Evolutionary conservation across 1,140 invertebrate species (phyloP), one percentile per base, ranked within the genome.

Genomic region (Steinernema khuongi): DNA sequence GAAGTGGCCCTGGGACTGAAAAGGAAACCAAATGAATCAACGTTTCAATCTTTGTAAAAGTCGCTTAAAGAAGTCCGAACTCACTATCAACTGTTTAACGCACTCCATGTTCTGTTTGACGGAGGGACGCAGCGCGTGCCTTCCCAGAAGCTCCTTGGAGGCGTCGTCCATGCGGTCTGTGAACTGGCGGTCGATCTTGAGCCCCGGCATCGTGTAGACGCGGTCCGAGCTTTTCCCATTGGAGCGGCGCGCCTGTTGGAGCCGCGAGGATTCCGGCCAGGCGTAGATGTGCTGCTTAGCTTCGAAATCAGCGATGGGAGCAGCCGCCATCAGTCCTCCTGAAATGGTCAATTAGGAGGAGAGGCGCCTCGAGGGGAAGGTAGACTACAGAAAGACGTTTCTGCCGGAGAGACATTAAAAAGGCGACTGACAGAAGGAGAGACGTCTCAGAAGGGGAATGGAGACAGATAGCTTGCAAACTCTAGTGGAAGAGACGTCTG

Each of bases 171-270:
- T 60, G 11, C 50, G 50, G 26, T 60, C 50, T 7, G 50, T 60
- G 50, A 60, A 60, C 11, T 11, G 50, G 4, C 50, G 7, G 22
- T 60, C 50, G 50, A 60, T 60, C 44, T 78, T 78, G 17, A 78
- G 67, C 17, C 77, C 77, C 22, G 77, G 77, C 77, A 78, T 78
- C 17, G 77, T 78, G 33, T 78, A 78, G 1, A 60, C 19, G 4
- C 50, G 50, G 22, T 60, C 22, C 7, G 50, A 60, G 7, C 14
- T 14, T 22, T 60, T 60, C 50, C 50, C 50, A 7, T 7, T 4
- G 50, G 50, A 22, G 4, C 7, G 14, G 2, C 4, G 19, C 4
- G 50, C 50, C 4, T 14, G 14, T 2, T n/a, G 22, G 19, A 60
- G 50, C 7, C 50, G 50, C 50, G 22, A 14, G 4, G 50, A 60